These are phyloP conservation scores for Sylvilagus floridanus DNA, from an alignment of 2,797 vertebrate genomes.

Conservation along the genomic window DNA sequence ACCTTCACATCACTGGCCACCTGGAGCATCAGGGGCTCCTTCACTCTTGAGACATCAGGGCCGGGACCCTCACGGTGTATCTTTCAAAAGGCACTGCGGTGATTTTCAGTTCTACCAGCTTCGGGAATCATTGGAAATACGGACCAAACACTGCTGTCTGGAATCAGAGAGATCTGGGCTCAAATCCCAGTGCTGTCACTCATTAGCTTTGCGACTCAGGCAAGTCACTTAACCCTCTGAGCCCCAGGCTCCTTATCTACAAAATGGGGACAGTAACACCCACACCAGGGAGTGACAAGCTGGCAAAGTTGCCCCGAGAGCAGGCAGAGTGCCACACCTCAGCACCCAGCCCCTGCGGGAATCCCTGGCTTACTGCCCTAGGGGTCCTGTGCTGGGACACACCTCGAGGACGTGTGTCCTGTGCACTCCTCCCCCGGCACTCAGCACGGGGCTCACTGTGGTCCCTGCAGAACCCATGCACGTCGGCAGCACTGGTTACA, in stretches of 20 bases:
- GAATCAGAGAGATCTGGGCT: constrained; percentile 68
- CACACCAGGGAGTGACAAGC: not conserved
- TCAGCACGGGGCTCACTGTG: not conserved
- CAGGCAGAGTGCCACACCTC: not conserved
- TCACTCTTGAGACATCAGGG: not conserved
- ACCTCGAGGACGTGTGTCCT: not conserved
- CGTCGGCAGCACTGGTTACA: not conserved
- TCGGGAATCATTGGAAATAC: constrained; percentile 8
- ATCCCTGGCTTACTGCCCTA: not conserved
- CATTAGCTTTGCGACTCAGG: constrained; percentile 69
- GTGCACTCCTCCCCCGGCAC: not conserved
- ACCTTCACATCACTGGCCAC: not conserved
- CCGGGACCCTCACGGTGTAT: not conserved
- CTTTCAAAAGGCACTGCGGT: not conserved
- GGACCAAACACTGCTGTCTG: constrained; percentile 41
- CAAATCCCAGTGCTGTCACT: constrained; percentile 73
- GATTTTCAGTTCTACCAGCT: constrained; percentile 18
- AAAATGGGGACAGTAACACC: not conserved
- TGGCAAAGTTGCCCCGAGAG: not conserved
- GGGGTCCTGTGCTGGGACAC: not conserved
- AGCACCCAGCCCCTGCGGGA: not conserved
- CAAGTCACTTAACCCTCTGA: constrained; percentile 46
- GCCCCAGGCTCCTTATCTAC: not conserved
- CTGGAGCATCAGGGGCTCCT: not conserved
- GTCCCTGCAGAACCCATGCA: not conserved